phyloP scores from a whole-genome alignment of 2,113 vertebrate species.

The Phasianus colchicus region DNA sequence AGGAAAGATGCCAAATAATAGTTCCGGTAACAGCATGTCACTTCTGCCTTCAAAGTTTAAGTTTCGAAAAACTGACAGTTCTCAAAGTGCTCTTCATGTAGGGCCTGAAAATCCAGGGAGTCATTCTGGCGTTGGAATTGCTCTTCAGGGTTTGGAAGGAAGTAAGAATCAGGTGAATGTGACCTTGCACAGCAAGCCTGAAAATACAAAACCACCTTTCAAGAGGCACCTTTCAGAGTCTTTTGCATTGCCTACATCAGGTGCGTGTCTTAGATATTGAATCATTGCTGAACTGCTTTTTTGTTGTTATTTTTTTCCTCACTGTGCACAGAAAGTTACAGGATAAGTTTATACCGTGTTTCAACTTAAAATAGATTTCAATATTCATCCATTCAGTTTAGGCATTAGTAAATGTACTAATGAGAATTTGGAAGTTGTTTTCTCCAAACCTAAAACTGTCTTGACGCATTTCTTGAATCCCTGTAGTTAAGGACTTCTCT shows the following conservation, averaged over 20 bases:
- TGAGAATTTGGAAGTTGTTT: not conserved
- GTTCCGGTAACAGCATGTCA: slow-evolving; percentile 20
- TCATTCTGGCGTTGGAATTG: slow-evolving; percentile 30
- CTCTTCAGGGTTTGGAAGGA: slow-evolving; percentile 47
- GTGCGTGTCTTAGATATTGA: slow-evolving; percentile 69
- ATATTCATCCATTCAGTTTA: not conserved
- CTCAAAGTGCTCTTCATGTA: slow-evolving; percentile 15
- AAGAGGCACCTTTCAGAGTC: slow-evolving; percentile 85
- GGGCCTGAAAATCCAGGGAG: slow-evolving; percentile 29
- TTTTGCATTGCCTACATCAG: slow-evolving; percentile 77
- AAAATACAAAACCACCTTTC: slow-evolving; percentile 71
- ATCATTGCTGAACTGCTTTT: not conserved
- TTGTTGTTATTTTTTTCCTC: not conserved
- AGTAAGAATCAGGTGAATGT: slow-evolving; percentile 35
- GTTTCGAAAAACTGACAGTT: slow-evolving; percentile 72
- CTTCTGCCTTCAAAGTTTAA: slow-evolving; percentile 64
- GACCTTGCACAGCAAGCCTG: slow-evolving; percentile 28
- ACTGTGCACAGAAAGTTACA: not conserved
- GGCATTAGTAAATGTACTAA: not conserved
- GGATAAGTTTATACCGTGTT: not conserved
- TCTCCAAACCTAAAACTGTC: not conserved
- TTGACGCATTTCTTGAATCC: not conserved
- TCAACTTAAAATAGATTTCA: not conserved
- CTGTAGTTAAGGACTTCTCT: not conserved
- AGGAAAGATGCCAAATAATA: not conserved